These are phyloP conservation scores for Alviniconcha marisindica DNA, from an alignment of 1,140 invertebrate species.

Conservation along the genomic window DNA sequence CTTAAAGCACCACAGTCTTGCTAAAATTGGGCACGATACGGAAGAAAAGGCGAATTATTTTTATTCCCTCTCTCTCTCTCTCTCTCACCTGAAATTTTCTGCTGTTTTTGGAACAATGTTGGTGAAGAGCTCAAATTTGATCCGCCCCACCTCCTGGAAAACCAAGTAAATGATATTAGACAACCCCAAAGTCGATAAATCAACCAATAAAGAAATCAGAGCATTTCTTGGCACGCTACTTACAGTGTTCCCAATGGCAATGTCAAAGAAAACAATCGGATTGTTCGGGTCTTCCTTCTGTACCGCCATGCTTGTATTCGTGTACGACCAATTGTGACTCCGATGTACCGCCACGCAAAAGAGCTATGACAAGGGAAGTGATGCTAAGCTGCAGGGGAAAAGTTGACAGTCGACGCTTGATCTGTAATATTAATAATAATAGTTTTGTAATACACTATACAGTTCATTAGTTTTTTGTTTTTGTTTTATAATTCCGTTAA, in stretches of 20 bases:
- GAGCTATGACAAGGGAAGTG: neutral
- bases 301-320: conserved; percentile 12
- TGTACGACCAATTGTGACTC: neutral
- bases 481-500: too few species aligned
- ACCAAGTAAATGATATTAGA: neutral
- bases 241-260: conserved; percentile 83
- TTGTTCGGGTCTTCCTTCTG: conserved; percentile 78
- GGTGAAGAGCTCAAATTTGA: conserved; percentile 97
- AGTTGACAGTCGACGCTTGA: too few species aligned
- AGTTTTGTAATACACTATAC: too few species aligned
- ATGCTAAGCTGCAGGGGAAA: neutral
- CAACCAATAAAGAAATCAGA: too few species aligned
- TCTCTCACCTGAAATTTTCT: conserved; percentile 94
- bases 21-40: too few species aligned
- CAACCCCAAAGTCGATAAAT: too few species aligned
- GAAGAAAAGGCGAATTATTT: too few species aligned
- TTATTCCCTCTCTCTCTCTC: too few species aligned
- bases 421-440: too few species aligned
- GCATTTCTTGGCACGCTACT: conserved; percentile 48
- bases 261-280: conserved; percentile 92
- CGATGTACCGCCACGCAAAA: neutral
- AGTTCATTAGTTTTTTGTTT: too few species aligned
- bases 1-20: too few species aligned
- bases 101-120: conserved; percentile 98
- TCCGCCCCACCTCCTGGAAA: conserved; percentile 89